phyloP scores from a whole-genome alignment of 1,140 invertebrate species.

The Planococcus citri region DNA sequence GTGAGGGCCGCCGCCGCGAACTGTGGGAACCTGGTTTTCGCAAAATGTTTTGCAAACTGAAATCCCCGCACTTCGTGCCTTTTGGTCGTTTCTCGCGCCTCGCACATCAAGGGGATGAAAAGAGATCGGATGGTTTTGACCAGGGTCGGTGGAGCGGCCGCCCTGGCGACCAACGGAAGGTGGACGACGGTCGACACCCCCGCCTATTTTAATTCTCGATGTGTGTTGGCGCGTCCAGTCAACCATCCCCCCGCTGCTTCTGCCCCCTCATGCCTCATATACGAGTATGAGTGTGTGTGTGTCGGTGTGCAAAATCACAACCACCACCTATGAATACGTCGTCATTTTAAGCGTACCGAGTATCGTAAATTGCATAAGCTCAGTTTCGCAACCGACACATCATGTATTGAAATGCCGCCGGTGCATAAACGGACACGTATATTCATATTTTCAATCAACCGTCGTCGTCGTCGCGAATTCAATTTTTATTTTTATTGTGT shows the following conservation, averaged over 20 bases:
- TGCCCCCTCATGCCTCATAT: neutral
- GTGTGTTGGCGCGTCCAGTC: neutral
- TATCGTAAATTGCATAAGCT: conserved; percentile 17
- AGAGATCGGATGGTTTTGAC: conserved; percentile 9
- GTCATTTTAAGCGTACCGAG: conserved; percentile 3
- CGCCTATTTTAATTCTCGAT: neutral
- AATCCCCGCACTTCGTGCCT: too few relatives aligned
- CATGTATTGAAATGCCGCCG: conserved; percentile 18
- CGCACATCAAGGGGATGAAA: neutral
- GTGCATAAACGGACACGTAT: conserved; percentile 1
- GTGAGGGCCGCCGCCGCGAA: neutral
- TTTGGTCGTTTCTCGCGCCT: too few relatives aligned
- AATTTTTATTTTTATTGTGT: neutral
- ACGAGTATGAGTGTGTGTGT: too few relatives aligned
- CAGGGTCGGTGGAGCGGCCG: neutral
- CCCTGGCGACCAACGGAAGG: neutral
- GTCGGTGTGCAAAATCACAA: neutral
- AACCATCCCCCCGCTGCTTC: neutral
- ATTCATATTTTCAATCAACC: conserved; percentile 3
- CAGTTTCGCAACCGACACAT: conserved; percentile 15
- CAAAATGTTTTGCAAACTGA: neutral
- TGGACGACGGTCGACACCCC: neutral
- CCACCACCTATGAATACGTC: neutral
- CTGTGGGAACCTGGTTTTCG: conserved; percentile 4
- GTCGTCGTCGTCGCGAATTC: neutral